Base-by-base conservation (phyloP, 1,140 invertebrate species). In the Lordiphosa stackelbergi region DNA sequence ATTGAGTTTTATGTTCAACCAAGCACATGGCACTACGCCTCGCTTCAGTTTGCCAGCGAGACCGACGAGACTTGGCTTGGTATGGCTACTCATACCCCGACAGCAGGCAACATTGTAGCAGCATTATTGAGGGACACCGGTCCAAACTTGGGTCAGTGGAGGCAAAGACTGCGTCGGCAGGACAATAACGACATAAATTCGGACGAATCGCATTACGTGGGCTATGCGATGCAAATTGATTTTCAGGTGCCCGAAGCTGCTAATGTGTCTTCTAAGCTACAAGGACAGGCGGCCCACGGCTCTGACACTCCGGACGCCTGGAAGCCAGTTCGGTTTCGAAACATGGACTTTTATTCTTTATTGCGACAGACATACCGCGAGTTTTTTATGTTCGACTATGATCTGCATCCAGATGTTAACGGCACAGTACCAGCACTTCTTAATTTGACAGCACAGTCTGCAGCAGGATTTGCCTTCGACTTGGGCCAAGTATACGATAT, bases 321-420 rank as follows among this genome's bases (percentile, higher is more conserved):
- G 65, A 48, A 40, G 4, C 77, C 85, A 1, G 52, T 43, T 2
- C 57, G 43, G 0, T 84, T 75, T 51, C 70, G 71, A 2, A 59
- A 73, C 40, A 88, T 85, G 71, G 89, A 85, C 53, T 88, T 79
- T 79, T 89, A 71, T 49, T 85, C 90, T n/a, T 85, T 94, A 41
- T 88, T 91, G 59, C 89, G 92, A n/a, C 92, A 92, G 61, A 91
- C 92, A 1, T 91, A 90, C 66, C 90, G 91, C 10, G 91, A 93
- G 41, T 94, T 93, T 70, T 94, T 94, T 70, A 88, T 91, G 8
- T 94, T 92, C 66, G 92, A 93, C 31, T 94, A 92, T 65, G 92
- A 93, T 56, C 81, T 94, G 53, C 85, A 91, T 0, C 88, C 89
- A 0, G 90, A 89, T 37, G 81, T 77, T 36, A 90, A 93, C 47